Conservation (phyloP, 1,140 invertebrate genomes). For the Teleopsis dalmanni region DNA sequence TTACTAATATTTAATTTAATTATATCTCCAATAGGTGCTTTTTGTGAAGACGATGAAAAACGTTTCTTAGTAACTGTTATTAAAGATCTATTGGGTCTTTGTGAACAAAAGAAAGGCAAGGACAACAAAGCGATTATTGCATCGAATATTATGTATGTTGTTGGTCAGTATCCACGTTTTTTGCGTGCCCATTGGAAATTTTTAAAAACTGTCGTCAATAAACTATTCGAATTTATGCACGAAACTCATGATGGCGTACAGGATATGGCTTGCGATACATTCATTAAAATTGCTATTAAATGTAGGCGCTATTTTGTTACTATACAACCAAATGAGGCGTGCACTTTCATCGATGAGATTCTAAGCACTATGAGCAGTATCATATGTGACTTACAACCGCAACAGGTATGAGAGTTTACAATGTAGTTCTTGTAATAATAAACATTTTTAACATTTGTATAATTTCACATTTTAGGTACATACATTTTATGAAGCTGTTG, state of each 20-base stretch:
- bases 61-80: conserved; percentile 98
- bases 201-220: conserved; percentile 99
- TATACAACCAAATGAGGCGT: conserved; percentile 89
- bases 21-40: conserved; percentile 40
- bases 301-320: conserved; percentile 97
- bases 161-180: conserved; percentile 99
- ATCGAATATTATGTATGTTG: conserved; percentile 99
- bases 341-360: conserved; percentile 99
- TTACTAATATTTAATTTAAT: too few relatives aligned
- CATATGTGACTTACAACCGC: conserved; percentile 96
- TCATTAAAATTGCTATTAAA: conserved; percentile 99
- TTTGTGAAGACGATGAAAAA: conserved; percentile 96
- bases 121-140: conserved; percentile 99
- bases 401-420: conserved; percentile 61
- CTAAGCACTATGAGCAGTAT: conserved; percentile 91
- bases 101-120: conserved; percentile 99
- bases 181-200: conserved; percentile 99
- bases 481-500: conserved; percentile 99
- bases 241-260: conserved; percentile 99
- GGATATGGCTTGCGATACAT: conserved; percentile 99
- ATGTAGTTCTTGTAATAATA: not conserved
- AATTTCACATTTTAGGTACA: conserved; percentile 66
- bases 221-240: conserved; percentile 99
- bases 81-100: conserved; percentile 94
- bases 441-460: conserved; percentile 1